Base-by-base conservation (phyloP, 2,888 invertebrate genomes). In the Fabriciana adippe region DNA sequence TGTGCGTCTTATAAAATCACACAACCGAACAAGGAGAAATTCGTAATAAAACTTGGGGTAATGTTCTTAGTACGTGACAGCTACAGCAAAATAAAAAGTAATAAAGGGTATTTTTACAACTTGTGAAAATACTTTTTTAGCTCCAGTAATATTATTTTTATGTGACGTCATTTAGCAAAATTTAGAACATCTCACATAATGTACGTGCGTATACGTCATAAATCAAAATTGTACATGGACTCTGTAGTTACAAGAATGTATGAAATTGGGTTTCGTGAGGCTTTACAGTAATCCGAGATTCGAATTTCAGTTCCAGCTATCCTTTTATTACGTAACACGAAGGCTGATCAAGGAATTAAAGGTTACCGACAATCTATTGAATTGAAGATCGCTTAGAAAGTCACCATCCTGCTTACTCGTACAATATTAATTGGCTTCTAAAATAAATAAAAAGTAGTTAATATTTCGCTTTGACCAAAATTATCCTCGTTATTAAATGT, bases 261-360 rank as follows among this genome's bases (percentile, higher is more conserved):
- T 54, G 60, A 59, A 72, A 64, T 70, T 55, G 60, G 35, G 57
- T 62, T 67, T 55, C 45, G 53, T 18, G 54, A 55, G 16, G 54
- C 45, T 65, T 57, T 51, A 51, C 35, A 45, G 48, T 54, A 53
- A 65, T 48, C 45, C 47, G 53, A 60, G 57, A 64, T 64, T 64
- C 48, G 51, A 62, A 67, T 72, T 66, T 68, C 68, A 66, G 70
- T 64, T 68, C 61, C 57, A 68, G 71, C 59, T 65, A 69, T 67
- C 55, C 56, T 54, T 61, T 66, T 68, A 67, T 70, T 70, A 68
- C 56, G 68, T 70, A 62, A 48, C 48, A 67, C 65, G 65, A 70
- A 70, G 51, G 35, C 57, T 63, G 55, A 60, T 63, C 60, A 63
- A 62, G 55, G 59, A 45, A 48, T 66, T 59, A 51, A 67, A 62